phyloP scores from a whole-genome alignment of 2,888 invertebrate genomes.

The Cosmopolites sordidus region DNA sequence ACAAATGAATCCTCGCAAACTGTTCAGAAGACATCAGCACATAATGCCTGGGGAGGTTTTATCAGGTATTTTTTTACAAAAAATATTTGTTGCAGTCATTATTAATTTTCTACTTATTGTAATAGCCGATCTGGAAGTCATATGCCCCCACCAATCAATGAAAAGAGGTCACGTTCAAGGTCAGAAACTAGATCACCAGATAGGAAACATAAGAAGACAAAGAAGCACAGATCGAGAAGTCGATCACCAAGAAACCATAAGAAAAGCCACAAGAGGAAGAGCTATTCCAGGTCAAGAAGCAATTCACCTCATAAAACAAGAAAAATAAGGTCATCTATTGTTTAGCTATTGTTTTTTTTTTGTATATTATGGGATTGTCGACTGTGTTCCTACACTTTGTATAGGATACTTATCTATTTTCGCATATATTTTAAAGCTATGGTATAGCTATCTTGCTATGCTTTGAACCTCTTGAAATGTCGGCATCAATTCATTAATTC shows the following conservation, averaged over 20 bases:
- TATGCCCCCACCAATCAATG: conserved; percentile 42
- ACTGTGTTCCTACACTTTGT: too few species aligned
- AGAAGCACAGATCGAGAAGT: conserved; percentile 45
- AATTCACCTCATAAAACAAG: conserved; percentile 44
- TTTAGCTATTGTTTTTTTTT: too few species aligned
- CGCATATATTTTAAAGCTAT: too few species aligned
- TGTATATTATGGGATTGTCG: too few species aligned
- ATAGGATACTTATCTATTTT: too few species aligned
- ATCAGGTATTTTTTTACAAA: too few species aligned
- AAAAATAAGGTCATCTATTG: conserved; percentile 32
- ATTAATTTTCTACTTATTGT: neutral
- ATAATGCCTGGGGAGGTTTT: conserved; percentile 66
- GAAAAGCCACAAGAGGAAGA: conserved; percentile 44
- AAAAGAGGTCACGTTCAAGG: conserved; percentile 43
- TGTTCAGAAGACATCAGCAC: conserved; percentile 56
- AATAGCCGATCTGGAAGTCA: conserved; percentile 48
- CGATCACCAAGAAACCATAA: conserved; percentile 41
- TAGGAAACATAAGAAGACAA: conserved; percentile 41
- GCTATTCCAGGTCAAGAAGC: conserved; percentile 46
- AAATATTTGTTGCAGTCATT: too few species aligned
- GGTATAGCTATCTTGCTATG: too few species aligned
- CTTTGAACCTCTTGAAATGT: too few species aligned
- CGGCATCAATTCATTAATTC: too few species aligned
- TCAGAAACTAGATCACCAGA: conserved; percentile 44
- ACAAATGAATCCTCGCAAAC: conserved; percentile 34